Evolutionary conservation across 2,888 invertebrate genomes (phyloP).

Genomic region (Ichneumon xanthorius): DNA sequence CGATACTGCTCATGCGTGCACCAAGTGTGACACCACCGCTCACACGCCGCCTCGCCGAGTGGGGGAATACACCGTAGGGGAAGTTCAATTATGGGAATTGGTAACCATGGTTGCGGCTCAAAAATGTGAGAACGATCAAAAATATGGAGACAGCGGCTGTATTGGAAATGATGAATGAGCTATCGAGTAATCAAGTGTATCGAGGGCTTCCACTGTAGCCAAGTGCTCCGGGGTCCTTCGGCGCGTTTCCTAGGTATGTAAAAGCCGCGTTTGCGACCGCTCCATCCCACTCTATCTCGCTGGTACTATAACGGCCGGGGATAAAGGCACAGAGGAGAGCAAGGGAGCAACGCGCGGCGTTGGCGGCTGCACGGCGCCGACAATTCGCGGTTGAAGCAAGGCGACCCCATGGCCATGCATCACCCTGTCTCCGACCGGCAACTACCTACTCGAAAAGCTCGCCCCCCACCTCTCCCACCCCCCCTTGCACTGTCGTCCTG

Average conservation of each 20-base stretch:
- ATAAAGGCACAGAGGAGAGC: slow-evolving; percentile 37
- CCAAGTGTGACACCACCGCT: no score
- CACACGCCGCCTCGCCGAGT: no score
- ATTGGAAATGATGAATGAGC: neutral
- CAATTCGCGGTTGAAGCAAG: slow-evolving; percentile 79
- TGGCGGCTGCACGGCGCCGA: slow-evolving; percentile 78
- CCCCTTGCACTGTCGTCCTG: slow-evolving; percentile 65
- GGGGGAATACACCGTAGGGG: no score
- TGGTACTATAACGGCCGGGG: slow-evolving; percentile 37
- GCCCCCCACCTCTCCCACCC: slow-evolving; percentile 33
- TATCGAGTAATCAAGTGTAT: slow-evolving; percentile 1
- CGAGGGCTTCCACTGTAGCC: neutral
- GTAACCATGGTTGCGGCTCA: no score
- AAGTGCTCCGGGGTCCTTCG: neutral
- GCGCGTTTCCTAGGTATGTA: slow-evolving; percentile 17
- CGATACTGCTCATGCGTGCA: no score
- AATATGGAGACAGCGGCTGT: no score
- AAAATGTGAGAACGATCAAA: no score
- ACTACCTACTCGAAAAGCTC: slow-evolving; percentile 74
- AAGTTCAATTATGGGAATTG: no score
- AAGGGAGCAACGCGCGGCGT: slow-evolving; percentile 36
- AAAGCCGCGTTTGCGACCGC: slow-evolving; percentile 21
- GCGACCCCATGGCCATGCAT: slow-evolving; percentile 80
- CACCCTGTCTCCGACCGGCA: slow-evolving; percentile 79
- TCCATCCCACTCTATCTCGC: slow-evolving; percentile 28